phyloP scores from a whole-genome alignment of 2,113 vertebrate genomes.

The Ceratotherium simum region DNA sequence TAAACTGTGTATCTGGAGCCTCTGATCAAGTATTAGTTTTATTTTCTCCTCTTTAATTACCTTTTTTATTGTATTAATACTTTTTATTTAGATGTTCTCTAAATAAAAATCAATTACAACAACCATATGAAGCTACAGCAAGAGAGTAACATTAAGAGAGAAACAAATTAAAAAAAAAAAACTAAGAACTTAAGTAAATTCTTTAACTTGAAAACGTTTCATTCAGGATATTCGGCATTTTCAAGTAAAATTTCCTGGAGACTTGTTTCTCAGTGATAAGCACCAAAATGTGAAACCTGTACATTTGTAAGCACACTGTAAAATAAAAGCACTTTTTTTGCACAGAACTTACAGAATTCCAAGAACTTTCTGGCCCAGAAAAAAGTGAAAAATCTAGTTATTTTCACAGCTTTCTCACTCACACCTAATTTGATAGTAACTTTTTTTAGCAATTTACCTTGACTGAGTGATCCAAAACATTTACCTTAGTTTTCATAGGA shows the following conservation, averaged over 20 bases:
- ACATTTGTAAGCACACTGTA: neutral
- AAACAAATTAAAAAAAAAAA: slow-evolving; percentile 28
- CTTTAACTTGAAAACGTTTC: slow-evolving; percentile 10
- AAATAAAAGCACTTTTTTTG: neutral
- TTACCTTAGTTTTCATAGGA: neutral
- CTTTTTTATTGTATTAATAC: neutral
- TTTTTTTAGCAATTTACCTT: slow-evolving; percentile 20
- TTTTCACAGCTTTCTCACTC: neutral
- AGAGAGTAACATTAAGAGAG: neutral
- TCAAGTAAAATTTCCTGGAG: neutral
- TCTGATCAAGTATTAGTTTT: neutral
- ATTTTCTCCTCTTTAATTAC: slow-evolving; percentile 14
- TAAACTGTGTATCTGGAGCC: neutral
- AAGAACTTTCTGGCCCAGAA: neutral
- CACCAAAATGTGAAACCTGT: neutral
- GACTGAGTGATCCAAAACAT: slow-evolving; percentile 26
- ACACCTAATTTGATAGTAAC: neutral
- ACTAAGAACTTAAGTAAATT: slow-evolving; percentile 9
- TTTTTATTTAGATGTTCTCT: neutral
- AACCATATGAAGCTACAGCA: neutral
- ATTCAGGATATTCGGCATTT: neutral
- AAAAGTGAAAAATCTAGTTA: neutral
- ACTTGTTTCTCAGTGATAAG: neutral
- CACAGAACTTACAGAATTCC: neutral
- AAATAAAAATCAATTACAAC: neutral